Evolutionary conservation across 2,888 invertebrate species (phyloP), one percentile per base, ranked within the genome.

Genomic region (Ectemnius cavifrons): DNA sequence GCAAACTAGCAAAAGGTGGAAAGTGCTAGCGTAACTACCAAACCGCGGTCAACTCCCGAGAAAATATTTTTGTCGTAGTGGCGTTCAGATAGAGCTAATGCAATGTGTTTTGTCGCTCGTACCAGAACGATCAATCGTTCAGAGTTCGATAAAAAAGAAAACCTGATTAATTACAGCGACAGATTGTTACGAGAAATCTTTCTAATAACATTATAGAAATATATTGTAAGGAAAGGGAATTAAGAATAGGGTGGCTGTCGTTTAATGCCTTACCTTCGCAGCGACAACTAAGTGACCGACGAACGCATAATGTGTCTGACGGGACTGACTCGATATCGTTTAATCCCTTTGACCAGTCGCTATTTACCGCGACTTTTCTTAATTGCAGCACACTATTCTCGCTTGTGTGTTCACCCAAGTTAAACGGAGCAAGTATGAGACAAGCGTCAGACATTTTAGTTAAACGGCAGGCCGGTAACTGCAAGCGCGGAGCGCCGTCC

Each of bases 401-500:
- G 60, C 37, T 37, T 37, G 8, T 37, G 37, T 63, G 57, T 20
- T 74, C 65, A 27, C 58, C 56, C 16, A 73, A 76, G 73, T 81
- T 60, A 71, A 80, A 80, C 71, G 56, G 69, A 67, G 60, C 49
- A 45, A 69, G 27, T 67, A 45, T 58, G 59, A 58, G 72, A 77
- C 63, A 77, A 69, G 71, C 78, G 73, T 78, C 78, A 61, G 82
- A 84, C 83, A 83, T 83, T 60, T 83, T 84, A 77, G 65, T 73
- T 62, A 78, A 80, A 77, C 68, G 62, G 52, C 79, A 81, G 71
- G 67, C 74, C 74, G 78, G 62, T 77, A 79, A 80, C 76, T 49
- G 60, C 52, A 56, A 47, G 37, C 13, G 5, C 23, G 2, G 2
- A 23, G 23, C 23, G 28, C 27, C 11, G 14, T 3, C 49, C 6